phyloP scores from a whole-genome alignment of 2,797 vertebrate genomes.

The Epinephelus coioides region DNA sequence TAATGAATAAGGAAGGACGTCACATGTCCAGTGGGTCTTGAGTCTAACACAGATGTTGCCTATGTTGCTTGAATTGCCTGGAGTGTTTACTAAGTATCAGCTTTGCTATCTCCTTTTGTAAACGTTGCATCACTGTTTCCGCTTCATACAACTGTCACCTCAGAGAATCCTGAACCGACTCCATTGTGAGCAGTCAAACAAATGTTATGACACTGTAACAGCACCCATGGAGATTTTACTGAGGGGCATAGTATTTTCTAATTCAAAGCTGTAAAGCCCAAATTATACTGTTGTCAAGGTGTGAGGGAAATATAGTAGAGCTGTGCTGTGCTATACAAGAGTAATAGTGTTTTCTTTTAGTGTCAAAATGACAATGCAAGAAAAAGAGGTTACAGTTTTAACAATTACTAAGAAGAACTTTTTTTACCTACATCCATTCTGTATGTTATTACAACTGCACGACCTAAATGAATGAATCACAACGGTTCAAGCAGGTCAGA shows the following conservation, averaged over 20 bases:
- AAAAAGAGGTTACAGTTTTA: too few species aligned
- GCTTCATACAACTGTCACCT: not conserved
- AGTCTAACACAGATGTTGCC: not conserved
- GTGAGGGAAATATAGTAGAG: not conserved
- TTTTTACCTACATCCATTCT: too few species aligned
- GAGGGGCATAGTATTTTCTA: not conserved
- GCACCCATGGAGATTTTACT: not conserved
- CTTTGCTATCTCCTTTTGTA: not conserved
- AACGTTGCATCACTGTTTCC: not conserved
- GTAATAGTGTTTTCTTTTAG: too few species aligned
- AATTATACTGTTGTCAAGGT: not conserved
- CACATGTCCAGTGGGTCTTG: not conserved
- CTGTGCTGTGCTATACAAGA: too few species aligned
- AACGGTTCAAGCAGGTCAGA: too few species aligned
- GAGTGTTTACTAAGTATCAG: conserved; percentile 21
- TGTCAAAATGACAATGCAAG: too few species aligned
- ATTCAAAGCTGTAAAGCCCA: not conserved
- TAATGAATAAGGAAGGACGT: not conserved
- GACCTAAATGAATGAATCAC: too few species aligned
- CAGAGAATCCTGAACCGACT: not conserved
- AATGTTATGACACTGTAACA: not conserved
- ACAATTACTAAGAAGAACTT: too few species aligned
- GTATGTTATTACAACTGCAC: too few species aligned
- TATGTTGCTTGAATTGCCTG: not conserved
- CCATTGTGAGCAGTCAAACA: conserved; percentile 7